phyloP scores from a whole-genome alignment of 2,888 invertebrate genomes.

The Lepidocyrtoides sp. region DNA sequence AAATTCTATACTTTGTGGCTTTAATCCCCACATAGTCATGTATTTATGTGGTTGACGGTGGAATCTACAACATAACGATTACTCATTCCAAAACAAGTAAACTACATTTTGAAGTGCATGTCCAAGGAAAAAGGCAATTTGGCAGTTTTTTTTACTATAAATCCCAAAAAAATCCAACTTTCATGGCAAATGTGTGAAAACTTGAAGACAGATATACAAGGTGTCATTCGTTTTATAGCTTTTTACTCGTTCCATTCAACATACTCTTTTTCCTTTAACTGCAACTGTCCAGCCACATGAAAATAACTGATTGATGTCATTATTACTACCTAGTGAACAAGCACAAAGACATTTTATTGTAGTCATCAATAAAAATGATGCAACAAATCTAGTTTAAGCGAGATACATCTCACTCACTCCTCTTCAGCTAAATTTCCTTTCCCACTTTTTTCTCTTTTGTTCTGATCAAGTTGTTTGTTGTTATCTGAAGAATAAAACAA shows the following conservation, averaged over 20 bases:
- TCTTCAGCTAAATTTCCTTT: background rate
- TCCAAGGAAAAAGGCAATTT: background rate
- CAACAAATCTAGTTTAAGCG: background rate
- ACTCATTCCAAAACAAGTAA: background rate
- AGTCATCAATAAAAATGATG: constrained; percentile 35
- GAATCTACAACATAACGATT: background rate
- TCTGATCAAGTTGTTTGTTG: constrained; percentile 23
- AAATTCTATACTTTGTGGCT: constrained; percentile 40
- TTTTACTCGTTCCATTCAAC: too few species aligned
- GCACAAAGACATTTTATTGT: constrained; percentile 13
- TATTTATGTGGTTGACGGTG: background rate
- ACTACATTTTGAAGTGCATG: background rate
- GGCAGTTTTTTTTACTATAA: background rate
- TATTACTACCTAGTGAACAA: constrained; percentile 1
- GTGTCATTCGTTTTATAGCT: too few species aligned
- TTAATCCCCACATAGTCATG: background rate
- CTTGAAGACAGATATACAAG: too few species aligned
- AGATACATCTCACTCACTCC: constrained; percentile 3
- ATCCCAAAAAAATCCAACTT: too few species aligned
- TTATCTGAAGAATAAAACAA: constrained; percentile 40
- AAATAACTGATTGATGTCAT: constrained; percentile 31
- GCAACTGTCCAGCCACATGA: background rate
- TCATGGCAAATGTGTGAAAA: too few species aligned
- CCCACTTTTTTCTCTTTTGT: background rate
- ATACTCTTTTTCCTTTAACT: too few species aligned